Evolutionary conservation across 2,888 invertebrate genomes (phyloP).

Genomic region (Drosophila paramelanica): DNA sequence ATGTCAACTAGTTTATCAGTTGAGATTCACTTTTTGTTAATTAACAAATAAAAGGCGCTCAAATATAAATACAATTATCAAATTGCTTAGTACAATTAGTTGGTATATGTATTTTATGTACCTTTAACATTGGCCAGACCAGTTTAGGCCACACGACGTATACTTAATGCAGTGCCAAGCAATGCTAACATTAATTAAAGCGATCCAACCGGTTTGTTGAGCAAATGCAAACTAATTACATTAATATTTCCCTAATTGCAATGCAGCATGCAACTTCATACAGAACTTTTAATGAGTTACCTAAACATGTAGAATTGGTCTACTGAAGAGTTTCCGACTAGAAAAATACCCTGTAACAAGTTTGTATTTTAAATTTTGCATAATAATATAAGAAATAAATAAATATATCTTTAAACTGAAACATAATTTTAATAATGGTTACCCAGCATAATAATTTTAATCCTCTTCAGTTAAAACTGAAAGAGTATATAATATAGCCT

Average conservation of each 20-base stretch:
- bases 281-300: constrained; percentile 16
- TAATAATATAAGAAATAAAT: no score
- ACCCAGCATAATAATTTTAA: no score
- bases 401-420: no score
- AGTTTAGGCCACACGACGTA: constrained; percentile 40
- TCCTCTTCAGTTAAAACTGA: no score
- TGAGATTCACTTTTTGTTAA: background rate
- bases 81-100: background rate
- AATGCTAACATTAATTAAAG: constrained; percentile 9
- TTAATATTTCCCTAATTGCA: constrained; percentile 28
- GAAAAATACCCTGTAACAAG: background rate
- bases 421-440: no score
- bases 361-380: no score
- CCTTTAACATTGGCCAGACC: constrained; percentile 15
- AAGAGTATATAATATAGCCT: no score
- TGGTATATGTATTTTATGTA: background rate
- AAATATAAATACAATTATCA: background rate
- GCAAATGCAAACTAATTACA: constrained; percentile 17
- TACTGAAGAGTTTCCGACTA: background rate
- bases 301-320: background rate
- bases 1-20: background rate
- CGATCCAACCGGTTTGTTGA: constrained; percentile 50
- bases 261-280: constrained; percentile 12
- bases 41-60: background rate
- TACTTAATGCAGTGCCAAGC: constrained; percentile 44